phyloP scores from a whole-genome alignment of 2,888 invertebrate species.

The Gonocerus acuteangulatus region DNA sequence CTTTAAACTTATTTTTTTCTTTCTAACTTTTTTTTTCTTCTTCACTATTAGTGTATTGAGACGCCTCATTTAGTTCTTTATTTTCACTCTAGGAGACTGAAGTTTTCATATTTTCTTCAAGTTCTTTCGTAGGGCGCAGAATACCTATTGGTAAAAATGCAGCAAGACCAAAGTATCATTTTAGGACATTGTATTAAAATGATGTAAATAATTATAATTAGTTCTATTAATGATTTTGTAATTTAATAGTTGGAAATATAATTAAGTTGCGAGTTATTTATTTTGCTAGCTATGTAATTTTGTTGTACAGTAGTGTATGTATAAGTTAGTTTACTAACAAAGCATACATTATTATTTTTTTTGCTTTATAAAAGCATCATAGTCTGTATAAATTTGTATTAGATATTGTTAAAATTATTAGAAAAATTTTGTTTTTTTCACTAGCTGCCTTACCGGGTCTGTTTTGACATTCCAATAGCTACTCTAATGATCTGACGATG shows the following conservation, averaged over 20 bases:
- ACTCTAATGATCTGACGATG: background rate
- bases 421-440: conserved; percentile 12
- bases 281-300: conserved; percentile 18
- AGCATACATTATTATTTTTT: conserved; percentile 7
- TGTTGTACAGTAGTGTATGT: conserved; percentile 9
- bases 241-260: conserved; percentile 13
- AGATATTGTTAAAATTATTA: conserved; percentile 12
- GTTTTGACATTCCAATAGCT: conserved; percentile 13
- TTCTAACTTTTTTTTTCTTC: background rate
- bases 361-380: conserved; percentile 21
- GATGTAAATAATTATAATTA: conserved; percentile 28
- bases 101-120: conserved; percentile 24
- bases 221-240: conserved; percentile 15
- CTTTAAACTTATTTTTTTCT: background rate
- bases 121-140: conserved; percentile 28
- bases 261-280: conserved; percentile 25
- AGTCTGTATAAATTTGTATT: background rate
- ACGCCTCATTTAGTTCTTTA: conserved; percentile 23
- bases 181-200: conserved; percentile 23
- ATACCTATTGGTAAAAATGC: conserved; percentile 34
- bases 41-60: background rate
- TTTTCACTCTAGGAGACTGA: conserved; percentile 34
- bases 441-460: conserved; percentile 20
- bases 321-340: conserved; percentile 14
- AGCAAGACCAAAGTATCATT: conserved; percentile 36